Conservation (phyloP, 1,140 invertebrate species). For the Paraescarpia echinospica region DNA sequence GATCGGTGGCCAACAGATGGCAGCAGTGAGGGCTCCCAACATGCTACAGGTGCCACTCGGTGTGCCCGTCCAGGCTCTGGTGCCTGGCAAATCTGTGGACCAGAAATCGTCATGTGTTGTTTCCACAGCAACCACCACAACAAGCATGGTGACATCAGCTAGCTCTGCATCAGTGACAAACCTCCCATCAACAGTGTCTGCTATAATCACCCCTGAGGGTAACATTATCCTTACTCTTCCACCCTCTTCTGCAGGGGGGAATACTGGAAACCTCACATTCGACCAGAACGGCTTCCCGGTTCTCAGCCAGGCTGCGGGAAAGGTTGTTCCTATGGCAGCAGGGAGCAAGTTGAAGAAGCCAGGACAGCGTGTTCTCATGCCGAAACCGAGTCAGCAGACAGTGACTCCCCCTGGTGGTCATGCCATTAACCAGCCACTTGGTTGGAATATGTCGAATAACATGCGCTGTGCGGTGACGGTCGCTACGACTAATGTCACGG, state of each 20-base stretch:
- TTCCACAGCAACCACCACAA: not conserved
- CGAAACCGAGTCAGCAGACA: conserved; percentile 27
- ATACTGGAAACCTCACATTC: not conserved
- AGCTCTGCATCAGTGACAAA: not conserved
- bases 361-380: conserved; percentile 31
- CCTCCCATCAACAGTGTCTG: conserved; percentile 24
- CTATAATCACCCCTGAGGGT: conserved; percentile 26
- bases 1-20: not conserved
- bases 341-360: conserved; percentile 20
- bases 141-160: not conserved
- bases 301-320: not conserved
- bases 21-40: not conserved
- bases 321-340: not conserved
- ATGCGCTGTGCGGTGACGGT: conserved; percentile 16
- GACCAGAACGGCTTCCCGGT: not conserved
- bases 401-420: not conserved
- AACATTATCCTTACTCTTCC: conserved; percentile 24
- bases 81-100: not conserved
- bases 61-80: not conserved
- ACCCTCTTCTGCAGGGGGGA: not conserved
- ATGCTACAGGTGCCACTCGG: not conserved
- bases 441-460: not conserved
- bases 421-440: not conserved
- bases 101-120: not conserved
- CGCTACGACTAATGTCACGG: conserved; percentile 25